Conservation (phyloP, 2,797 vertebrate species). For the Salarias fasciatus region DNA sequence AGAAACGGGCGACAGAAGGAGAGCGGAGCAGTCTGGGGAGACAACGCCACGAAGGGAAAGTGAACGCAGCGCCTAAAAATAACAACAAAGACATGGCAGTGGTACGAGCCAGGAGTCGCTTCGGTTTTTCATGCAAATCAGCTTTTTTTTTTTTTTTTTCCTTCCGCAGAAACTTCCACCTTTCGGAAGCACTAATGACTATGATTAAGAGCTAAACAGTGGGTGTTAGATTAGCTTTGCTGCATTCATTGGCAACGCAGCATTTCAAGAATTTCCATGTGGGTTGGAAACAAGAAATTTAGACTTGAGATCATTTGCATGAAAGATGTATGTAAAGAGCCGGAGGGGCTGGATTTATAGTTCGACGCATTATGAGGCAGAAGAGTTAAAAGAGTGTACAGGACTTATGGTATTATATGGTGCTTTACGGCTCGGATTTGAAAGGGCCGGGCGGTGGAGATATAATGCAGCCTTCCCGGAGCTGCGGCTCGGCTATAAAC, state of each 20-base stretch:
- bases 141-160: conserved; percentile 6
- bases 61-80: conserved; percentile 57
- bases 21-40: background rate
- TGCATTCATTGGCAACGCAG: conserved; percentile 31
- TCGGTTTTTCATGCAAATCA: conserved; percentile 53
- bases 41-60: conserved; percentile 29
- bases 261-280: conserved; percentile 29
- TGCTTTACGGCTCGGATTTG: conserved; percentile 29
- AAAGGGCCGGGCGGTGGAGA: conserved; percentile 5
- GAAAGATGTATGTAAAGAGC: conserved; percentile 34
- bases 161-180: conserved; percentile 5
- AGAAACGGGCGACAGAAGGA: conserved; percentile 18
- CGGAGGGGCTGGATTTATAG: conserved; percentile 11
- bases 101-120: conserved; percentile 16
- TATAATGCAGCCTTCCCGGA: conserved; percentile 11
- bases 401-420: conserved; percentile 1
- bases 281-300: conserved; percentile 27
- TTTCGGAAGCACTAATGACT: conserved; percentile 31
- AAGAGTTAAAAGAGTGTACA: conserved; percentile 12
- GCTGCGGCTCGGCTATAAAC: conserved; percentile 48
- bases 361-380: conserved; percentile 9
- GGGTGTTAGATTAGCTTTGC: conserved; percentile 22
- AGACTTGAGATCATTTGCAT: conserved; percentile 27
- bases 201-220: conserved; percentile 38
- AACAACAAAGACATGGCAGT: conserved; percentile 34